A percentile compares a stretch with the other conserved stretches of the same genome.
phyloP scores from a whole-genome alignment of 1,140 invertebrate species.

The Bombus turneri region DNA sequence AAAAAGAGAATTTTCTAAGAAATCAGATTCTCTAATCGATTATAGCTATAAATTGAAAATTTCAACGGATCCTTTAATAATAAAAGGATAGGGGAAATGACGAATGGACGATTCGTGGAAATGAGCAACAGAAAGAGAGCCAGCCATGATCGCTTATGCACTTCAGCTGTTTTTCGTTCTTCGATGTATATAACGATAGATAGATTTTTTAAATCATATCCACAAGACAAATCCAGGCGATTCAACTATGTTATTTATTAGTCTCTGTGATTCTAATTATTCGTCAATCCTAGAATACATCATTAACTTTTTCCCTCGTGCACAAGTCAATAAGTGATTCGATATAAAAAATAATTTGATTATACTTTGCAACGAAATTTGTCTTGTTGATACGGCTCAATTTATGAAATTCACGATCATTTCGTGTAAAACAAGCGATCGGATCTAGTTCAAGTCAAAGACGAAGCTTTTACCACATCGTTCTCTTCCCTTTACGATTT shows the following conservation, averaged over 20 bases:
- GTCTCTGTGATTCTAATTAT: background rate
- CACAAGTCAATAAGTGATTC: no score
- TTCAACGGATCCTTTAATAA: conserved; percentile 27
- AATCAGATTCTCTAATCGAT: background rate
- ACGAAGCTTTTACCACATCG: background rate
- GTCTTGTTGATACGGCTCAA: conserved; percentile 3
- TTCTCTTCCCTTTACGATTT: background rate
- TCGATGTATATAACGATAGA: background rate
- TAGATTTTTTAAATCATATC: background rate
- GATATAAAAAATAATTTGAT: conserved; percentile 37
- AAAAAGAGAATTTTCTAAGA: background rate
- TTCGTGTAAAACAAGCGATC: conserved; percentile 12
- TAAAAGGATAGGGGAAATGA: background rate
- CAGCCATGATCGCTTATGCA: conserved; percentile 3
- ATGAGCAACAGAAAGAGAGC: conserved; percentile 11
- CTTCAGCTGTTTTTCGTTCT: background rate
- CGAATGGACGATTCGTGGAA: background rate
- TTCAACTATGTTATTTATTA: background rate
- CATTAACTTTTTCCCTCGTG: background rate
- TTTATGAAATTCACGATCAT: background rate
- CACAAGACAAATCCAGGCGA: conserved; percentile 10
- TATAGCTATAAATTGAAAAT: conserved; percentile 9
- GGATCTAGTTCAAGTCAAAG: background rate
- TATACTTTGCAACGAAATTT: background rate
- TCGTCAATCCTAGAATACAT: background rate